phyloP scores from a whole-genome alignment of 2,797 vertebrate species.

The Esox masquinongy region DNA sequence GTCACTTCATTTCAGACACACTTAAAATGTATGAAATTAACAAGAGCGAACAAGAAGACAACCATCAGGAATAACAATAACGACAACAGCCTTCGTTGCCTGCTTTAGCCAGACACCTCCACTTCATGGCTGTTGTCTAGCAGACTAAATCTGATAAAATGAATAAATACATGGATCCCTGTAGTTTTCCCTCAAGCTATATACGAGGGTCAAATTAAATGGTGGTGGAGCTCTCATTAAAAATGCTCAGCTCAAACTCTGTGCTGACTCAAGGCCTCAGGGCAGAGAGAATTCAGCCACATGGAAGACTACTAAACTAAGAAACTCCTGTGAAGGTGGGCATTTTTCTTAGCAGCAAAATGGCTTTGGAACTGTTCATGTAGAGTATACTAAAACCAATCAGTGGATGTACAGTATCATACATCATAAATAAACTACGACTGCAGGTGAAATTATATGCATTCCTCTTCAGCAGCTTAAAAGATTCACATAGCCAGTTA shows the following conservation, averaged over 20 bases:
- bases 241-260: not conserved
- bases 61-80: too few species aligned
- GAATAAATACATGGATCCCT: conserved; percentile 4
- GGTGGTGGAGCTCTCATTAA: conserved; percentile 1
- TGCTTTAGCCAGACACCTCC: too few species aligned
- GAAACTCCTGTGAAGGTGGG: not conserved
- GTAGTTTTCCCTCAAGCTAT: not conserved
- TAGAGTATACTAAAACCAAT: not conserved
- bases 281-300: not conserved
- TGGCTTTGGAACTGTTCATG: not conserved
- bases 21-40: too few species aligned
- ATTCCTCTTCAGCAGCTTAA: not conserved
- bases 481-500: not conserved
- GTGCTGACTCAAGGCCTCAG: not conserved
- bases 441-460: not conserved
- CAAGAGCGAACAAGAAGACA: too few species aligned
- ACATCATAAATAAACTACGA: not conserved
- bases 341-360: not conserved
- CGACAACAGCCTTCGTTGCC: too few species aligned
- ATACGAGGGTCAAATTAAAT: not conserved
- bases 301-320: not conserved
- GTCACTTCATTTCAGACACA: too few species aligned
- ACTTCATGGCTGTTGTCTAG: too few species aligned
- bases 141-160: not conserved
- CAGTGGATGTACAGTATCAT: not conserved